A percentile compares a stretch with the other conserved stretches of the same genome.
Conservation (phyloP, 53 echinoderm and acorn worm genomes). For the Hippasteria phrygiana region DNA sequence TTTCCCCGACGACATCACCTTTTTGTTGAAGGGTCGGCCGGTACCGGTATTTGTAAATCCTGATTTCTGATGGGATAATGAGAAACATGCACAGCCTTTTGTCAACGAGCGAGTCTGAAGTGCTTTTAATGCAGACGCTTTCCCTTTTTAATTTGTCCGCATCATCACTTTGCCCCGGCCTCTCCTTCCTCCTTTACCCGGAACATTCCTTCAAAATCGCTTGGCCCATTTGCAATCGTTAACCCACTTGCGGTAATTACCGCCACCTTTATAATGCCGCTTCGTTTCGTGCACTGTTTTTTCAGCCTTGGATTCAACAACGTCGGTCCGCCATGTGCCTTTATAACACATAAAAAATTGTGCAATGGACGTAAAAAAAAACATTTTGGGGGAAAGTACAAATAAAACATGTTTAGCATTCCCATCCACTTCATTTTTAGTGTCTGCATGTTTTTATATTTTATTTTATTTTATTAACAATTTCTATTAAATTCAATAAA, state of each 20-base stretch:
- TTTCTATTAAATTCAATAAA: too few relatives aligned
- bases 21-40: not conserved
- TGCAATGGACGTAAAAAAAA: too few relatives aligned
- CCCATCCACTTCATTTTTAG: too few relatives aligned
- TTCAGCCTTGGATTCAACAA: not conserved
- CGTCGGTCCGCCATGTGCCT: not conserved
- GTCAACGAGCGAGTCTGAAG: not conserved
- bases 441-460: too few relatives aligned
- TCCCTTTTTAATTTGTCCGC: not conserved
- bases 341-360: too few relatives aligned
- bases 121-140: not conserved
- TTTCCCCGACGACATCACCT: not conserved
- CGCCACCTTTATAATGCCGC: not conserved
- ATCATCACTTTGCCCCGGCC: not conserved
- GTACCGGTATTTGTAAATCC: slow-evolving; percentile 11
- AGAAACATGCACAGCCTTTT: slow-evolving; percentile 12
- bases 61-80: not conserved
- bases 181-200: not conserved
- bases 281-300: slow-evolving; percentile 21
- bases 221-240: slow-evolving; percentile 44
- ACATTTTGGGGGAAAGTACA: too few relatives aligned
- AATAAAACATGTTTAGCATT: too few relatives aligned
- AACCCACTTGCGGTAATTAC: slow-evolving; percentile 51
- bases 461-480: too few relatives aligned
- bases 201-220: slow-evolving; percentile 31